A percentile compares a stretch with the other conserved stretches of the same genome.
Evolutionary conservation across 2,113 vertebrate genomes (phyloP).

Genomic region (Melospiza melodia): DNA sequence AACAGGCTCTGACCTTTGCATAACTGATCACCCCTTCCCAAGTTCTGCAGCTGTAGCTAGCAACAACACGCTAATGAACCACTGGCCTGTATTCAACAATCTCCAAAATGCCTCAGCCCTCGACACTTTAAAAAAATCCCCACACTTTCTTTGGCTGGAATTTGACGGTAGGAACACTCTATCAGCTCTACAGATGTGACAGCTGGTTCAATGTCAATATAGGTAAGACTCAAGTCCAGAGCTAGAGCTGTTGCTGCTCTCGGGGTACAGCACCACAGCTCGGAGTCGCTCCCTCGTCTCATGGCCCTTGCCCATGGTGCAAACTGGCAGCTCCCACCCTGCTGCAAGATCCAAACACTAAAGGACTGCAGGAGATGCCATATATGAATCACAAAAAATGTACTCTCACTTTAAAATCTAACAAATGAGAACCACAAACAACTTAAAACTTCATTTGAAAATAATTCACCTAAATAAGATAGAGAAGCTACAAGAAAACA

Average conservation of each 20-base stretch:
- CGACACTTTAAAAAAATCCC: neutral
- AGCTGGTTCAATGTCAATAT: rapidly evolving
- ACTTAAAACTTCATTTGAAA: neutral
- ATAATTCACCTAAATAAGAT: neutral
- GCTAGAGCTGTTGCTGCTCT: neutral
- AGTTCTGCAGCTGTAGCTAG: neutral
- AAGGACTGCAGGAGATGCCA: neutral
- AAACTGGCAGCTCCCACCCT: neutral
- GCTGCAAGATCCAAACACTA: neutral
- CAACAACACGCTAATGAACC: neutral
- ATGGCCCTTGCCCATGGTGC: neutral
- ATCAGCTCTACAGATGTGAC: neutral
- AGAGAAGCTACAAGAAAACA: neutral
- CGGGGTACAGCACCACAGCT: too few relatives aligned
- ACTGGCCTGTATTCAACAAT: neutral
- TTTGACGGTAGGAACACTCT: rapidly evolving
- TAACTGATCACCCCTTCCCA: neutral
- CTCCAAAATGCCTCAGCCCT: neutral
- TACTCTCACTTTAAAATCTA: neutral
- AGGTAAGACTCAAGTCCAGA: neutral
- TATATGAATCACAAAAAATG: neutral
- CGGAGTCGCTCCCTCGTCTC: rapidly evolving
- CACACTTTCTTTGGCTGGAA: neutral
- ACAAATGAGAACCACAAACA: neutral
- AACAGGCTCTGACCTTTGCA: neutral